Base-by-base conservation (phyloP, 2,888 invertebrate genomes). In the Cyaniris semiargus region DNA sequence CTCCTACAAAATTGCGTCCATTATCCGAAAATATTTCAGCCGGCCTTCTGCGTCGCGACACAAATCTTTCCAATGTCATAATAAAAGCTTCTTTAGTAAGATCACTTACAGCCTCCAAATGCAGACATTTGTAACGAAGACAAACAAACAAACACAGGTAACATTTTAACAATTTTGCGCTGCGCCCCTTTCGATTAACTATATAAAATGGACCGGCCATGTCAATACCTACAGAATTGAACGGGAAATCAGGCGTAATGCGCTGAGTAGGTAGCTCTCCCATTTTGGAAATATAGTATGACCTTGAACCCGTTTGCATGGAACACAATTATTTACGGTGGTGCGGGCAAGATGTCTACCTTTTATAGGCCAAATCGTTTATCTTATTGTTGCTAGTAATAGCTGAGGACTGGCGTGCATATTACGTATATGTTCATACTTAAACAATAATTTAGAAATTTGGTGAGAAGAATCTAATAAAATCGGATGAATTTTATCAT, bases 1-100 rank as follows among this genome's bases (percentile, higher is more conserved):
- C 80, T 0, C 75, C 78, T 4, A 79, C 79, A 77, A 80, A 80
- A 44, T 79, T 78, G 7, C 70, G 66, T 1, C 84, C 85, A 77
- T 84, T 84, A 56, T 85, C 85, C 23, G 78, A 81, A 76, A 80
- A 84, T 23, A 86, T 80, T 34, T 34, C 34, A 34, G 34, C 34
- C 18, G 85, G 85, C 70, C 80, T 80, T 0, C 85, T 84, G 6
- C 85, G 75, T 3, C 84, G 81, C 2, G 85, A 76, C 3, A 84
- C 80, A 71, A 85, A 85, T n/a, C 85, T 56, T 0, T 80, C 76
- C 1, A 85, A 70, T 0, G 82, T 79, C 77, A 84, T 34, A 34
- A 34, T 34, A 34, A 34, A 34, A 7, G 34, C 34, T 34, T 34
- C 34, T 34, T 78, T 4, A 85, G 60, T 75, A 58, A 78, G 48